A percentile compares a stretch with the other conserved stretches of the same genome.
Evolutionary conservation across 2,797 vertebrate genomes (phyloP).

Genomic region (Acanthurus lineatus): DNA sequence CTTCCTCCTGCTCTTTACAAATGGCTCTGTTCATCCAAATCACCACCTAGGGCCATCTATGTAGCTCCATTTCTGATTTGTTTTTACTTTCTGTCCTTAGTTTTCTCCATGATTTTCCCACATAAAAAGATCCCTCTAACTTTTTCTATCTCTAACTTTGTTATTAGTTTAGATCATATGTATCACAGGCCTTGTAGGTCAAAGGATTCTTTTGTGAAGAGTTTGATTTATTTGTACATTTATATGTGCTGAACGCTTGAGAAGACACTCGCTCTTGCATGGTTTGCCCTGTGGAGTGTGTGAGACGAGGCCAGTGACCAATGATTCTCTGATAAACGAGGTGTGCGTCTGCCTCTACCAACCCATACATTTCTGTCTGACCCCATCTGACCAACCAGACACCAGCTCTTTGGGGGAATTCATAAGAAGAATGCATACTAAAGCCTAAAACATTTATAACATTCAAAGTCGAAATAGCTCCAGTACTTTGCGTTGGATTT

Average conservation of each 20-base stretch:
- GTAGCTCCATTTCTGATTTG: conserved; percentile 11
- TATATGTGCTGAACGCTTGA: conserved; percentile 76
- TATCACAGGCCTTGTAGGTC: conserved; percentile 65
- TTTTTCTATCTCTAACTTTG: background rate
- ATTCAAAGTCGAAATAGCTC: conserved; percentile 10
- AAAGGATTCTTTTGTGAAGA: conserved; percentile 63
- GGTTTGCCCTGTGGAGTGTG: conserved; percentile 70
- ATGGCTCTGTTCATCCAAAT: conserved; percentile 40
- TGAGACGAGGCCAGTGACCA: conserved; percentile 76
- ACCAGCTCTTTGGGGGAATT: conserved; percentile 33
- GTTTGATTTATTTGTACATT: conserved; percentile 85
- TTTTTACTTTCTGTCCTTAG: conserved; percentile 1
- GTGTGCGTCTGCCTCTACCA: conserved; percentile 66
- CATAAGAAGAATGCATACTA: background rate
- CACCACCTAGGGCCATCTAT: conserved; percentile 32
- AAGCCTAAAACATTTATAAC: conserved; percentile 33
- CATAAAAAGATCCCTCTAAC: conserved; percentile 14
- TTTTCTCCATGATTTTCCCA: conserved; percentile 21
- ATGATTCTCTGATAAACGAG: conserved; percentile 81
- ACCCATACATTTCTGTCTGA: conserved; percentile 80
- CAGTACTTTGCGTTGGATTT: background rate
- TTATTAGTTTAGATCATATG: conserved; percentile 50
- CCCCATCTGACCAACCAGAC: conserved; percentile 70
- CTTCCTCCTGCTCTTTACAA: conserved; percentile 28
- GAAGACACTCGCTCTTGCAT: conserved; percentile 75